Evolutionary conservation across 2,888 invertebrate genomes (phyloP).

Genomic region (Cryptophagus acutangulus): DNA sequence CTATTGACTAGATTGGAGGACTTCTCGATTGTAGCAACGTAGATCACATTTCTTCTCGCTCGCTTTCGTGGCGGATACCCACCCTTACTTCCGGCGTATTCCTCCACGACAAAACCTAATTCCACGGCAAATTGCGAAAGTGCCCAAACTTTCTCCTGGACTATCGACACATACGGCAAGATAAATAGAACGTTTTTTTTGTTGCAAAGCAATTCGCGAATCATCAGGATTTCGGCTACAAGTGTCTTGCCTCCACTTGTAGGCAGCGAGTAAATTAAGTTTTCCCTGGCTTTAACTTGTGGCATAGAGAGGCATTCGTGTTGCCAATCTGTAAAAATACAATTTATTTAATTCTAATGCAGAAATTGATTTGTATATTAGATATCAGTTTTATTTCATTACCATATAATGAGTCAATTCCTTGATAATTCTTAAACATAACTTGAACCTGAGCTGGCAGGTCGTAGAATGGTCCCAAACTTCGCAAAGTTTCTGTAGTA

Average conservation of each 20-base stretch:
- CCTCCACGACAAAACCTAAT: conserved; percentile 85
- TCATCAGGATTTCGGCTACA: conserved; percentile 91
- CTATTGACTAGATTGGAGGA: conserved; percentile 80
- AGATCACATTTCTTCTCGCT: conserved; percentile 71
- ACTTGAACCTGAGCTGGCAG: no score
- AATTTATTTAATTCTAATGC: no score
- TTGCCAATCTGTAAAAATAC: conserved; percentile 89
- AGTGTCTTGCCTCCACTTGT: conserved; percentile 97
- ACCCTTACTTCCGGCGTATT: conserved; percentile 91
- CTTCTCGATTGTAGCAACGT: conserved; percentile 93
- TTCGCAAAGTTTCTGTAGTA: no score
- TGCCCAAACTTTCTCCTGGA: conserved; percentile 91
- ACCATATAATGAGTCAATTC: no score
- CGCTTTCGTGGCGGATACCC: conserved; percentile 72
- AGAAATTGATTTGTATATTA: no score
- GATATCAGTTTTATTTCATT: no score
- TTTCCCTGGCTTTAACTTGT: conserved; percentile 66
- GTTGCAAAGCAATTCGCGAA: conserved; percentile 75
- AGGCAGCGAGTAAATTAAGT: conserved; percentile 88
- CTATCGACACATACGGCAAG: conserved; percentile 92
- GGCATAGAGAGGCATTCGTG: conserved; percentile 78
- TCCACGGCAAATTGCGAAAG: conserved; percentile 83
- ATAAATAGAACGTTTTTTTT: conserved; percentile 83
- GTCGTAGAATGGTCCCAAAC: no score
- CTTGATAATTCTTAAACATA: no score